Evolutionary conservation across 2,797 vertebrate genomes (phyloP), one percentile per base, ranked within the genome.

Genomic region (Falco novaeseelandiae): DNA sequence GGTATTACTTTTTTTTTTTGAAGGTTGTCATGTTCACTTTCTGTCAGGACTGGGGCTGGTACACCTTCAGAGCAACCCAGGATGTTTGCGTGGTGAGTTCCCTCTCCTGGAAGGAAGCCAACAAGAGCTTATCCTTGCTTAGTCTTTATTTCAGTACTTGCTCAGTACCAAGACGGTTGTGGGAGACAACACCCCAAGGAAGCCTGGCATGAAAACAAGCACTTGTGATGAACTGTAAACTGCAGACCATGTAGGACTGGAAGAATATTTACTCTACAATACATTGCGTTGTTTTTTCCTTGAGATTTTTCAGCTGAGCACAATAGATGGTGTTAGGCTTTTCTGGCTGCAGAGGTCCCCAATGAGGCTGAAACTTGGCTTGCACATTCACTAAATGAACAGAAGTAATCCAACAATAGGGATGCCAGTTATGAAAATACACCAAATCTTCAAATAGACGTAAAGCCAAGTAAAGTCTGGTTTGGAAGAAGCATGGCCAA

Each of bases 241-340:
- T 61, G 30, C 51, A 85, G n/a, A 32, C 5, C 23, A 5, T 0
- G 0, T 7, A 61, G 48, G 27, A 25, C 19, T 70, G 29, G 25
- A 22, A 51, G 9, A 49, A 8, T 27, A 19, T 54, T 26, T 67
- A 16, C 78, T 63, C 48, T 66, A 9, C 13, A 44, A n/a, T 21
- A 71, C 10, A 20, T 14, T 36, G 11, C 5, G 15, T 0, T 0
- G 4, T 26, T 79, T 72, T 5, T 34, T 36, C 54, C 14, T 26
- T 34, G 51, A 8, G 26, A 23, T 79, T 89, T 89, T 94, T 72
- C 82, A 36, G 16, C 29, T 36, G 27, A 69, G 58, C 21, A 57
- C 36, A 38, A 5, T 3, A 55, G 23, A n/a, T 58, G 32, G 20
- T n/a, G 48, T 46, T 58, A 15, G 52, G 9, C 40, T 85, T 63